Conservation (phyloP, 2,113 vertebrate species). For the Elanus axillaris region DNA sequence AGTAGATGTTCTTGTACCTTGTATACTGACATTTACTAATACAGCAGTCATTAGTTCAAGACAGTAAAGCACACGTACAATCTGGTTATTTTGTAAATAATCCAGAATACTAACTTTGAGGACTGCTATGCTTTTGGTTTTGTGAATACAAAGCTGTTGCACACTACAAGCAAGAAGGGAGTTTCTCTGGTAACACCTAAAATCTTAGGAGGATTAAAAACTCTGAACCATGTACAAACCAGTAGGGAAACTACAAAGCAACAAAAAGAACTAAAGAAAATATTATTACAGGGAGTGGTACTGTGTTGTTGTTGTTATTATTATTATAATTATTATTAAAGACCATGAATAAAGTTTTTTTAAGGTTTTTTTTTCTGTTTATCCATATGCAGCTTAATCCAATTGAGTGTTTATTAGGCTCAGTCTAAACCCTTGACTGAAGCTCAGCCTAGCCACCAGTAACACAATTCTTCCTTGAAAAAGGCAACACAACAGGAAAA, state of each 20-base stretch:
- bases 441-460: neutral
- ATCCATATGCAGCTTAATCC: neutral
- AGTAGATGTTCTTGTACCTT: neutral
- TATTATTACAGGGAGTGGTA: neutral
- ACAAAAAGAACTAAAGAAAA: neutral
- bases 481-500: neutral
- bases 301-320: neutral
- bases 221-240: neutral
- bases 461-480: neutral
- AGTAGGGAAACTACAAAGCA: neutral
- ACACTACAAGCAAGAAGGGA: neutral
- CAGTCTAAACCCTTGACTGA: neutral
- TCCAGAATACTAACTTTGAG: neutral
- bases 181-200: neutral
- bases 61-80: neutral
- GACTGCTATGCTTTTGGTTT: accelerated
- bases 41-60: neutral
- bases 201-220: neutral
- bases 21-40: neutral
- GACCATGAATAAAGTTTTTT: neutral
- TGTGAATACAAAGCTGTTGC: neutral
- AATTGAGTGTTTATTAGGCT: neutral
- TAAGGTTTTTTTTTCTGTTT: neutral
- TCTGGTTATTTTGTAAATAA: neutral
- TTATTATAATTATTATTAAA: neutral